Evolutionary conservation across 2,797 vertebrate species (phyloP).

Genomic region (Discoglossus pictus): DNA sequence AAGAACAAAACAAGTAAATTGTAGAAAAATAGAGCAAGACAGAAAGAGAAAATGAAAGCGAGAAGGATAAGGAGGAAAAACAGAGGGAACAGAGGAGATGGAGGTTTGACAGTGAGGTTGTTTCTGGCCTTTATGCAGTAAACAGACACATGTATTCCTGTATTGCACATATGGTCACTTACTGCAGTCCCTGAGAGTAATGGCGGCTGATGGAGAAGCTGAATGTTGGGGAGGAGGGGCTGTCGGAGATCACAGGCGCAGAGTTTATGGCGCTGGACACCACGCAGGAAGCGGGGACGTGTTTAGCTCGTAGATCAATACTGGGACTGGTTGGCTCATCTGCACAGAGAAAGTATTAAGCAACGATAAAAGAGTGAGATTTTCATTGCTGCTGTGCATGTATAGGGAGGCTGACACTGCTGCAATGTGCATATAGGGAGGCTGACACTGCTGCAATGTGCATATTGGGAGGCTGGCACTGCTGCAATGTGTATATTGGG

Average conservation of each 20-base stretch:
- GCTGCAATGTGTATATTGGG: too few species aligned
- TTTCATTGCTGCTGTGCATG: too few species aligned
- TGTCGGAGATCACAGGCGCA: constrained; percentile 79
- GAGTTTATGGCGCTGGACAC: constrained; percentile 94
- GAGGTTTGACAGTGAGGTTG: background rate
- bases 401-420: background rate
- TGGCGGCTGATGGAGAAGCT: constrained; percentile 86
- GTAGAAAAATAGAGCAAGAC: too few species aligned
- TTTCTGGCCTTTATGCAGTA: constrained; percentile 75
- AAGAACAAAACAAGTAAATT: too few species aligned
- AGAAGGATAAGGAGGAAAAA: background rate
- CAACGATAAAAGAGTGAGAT: too few species aligned
- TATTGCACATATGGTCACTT: too few species aligned
- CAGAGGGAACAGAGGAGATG: background rate
- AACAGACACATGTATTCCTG: too few species aligned
- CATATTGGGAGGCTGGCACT: too few species aligned
- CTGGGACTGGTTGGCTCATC: constrained; percentile 95
- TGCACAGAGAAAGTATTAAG: constrained; percentile 56
- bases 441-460: too few species aligned
- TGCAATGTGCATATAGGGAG: background rate
- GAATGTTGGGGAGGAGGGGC: constrained; percentile 89
- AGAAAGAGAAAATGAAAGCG: too few species aligned
- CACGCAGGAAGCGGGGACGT: constrained; percentile 92
- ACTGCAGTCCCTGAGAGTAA: constrained; percentile 97
- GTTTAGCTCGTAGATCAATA: constrained; percentile 91